Evolutionary conservation across 2,888 invertebrate genomes (phyloP).

Genomic region (Xestoiulus laeticollis): DNA sequence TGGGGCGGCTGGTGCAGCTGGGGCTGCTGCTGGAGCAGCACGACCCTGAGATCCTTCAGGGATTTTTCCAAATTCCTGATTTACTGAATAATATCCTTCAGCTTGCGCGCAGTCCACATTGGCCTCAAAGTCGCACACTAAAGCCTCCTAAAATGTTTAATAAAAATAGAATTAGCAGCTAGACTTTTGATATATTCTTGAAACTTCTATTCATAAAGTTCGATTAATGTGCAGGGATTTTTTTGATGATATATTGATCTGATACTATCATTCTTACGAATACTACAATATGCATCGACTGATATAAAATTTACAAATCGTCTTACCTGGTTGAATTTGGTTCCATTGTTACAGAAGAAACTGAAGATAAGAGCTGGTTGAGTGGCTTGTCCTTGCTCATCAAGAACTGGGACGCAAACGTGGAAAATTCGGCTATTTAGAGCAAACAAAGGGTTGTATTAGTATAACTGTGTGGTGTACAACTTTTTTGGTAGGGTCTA

Average conservation of each 20-base stretch:
- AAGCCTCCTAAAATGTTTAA: slow-evolving; percentile 50
- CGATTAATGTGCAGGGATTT: neutral
- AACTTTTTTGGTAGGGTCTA: too few relatives aligned
- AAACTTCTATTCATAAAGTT: neutral
- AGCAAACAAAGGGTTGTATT: neutral
- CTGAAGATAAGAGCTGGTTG: slow-evolving; percentile 52
- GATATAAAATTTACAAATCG: neutral
- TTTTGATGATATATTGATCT: too few relatives aligned
- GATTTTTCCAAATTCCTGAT: slow-evolving; percentile 53
- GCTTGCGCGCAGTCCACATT: slow-evolving; percentile 52
- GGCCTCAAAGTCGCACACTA: slow-evolving; percentile 51
- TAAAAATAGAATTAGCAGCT: neutral
- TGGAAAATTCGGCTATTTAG: slow-evolving; percentile 52
- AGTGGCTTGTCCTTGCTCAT: slow-evolving; percentile 50
- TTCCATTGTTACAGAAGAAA: slow-evolving; percentile 55
- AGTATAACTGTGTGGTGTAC: neutral
- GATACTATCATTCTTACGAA: too few relatives aligned
- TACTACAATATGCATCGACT: too few relatives aligned
- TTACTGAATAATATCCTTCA: slow-evolving; percentile 45
- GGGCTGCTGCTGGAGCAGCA: slow-evolving; percentile 23
- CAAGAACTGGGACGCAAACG: slow-evolving; percentile 52
- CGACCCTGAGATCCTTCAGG: slow-evolving; percentile 46
- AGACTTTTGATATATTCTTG: neutral
- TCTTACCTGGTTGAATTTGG: slow-evolving; percentile 54
- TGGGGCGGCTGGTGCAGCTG: neutral